phyloP scores from a whole-genome alignment of 92 coral and sea anemone species.

The Palythoa grandis region DNA sequence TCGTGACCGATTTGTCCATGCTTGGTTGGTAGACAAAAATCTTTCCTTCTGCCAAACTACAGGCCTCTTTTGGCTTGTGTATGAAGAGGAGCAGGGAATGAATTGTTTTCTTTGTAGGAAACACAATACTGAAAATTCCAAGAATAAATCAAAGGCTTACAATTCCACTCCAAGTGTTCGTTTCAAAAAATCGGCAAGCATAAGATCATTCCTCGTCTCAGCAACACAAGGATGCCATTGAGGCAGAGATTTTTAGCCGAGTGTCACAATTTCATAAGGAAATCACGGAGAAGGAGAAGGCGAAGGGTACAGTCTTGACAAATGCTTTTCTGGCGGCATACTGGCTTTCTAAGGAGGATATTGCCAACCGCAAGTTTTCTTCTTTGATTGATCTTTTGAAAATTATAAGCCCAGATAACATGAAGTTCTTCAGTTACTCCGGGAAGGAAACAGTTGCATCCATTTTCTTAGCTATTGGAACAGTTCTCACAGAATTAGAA shows the following conservation, averaged over 20 bases:
- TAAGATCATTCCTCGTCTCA: constrained; percentile 42
- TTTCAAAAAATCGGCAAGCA: constrained; percentile 41
- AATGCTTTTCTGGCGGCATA: constrained; percentile 61
- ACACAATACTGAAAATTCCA: constrained; percentile 44
- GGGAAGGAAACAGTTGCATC: constrained; percentile 56
- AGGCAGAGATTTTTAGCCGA: constrained; percentile 56
- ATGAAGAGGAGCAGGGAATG: constrained; percentile 59
- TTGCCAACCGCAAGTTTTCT: constrained; percentile 48
- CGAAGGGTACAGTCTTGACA: constrained; percentile 33
- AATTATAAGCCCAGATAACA: constrained; percentile 59
- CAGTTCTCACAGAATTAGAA: constrained; percentile 51
- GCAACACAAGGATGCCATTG: constrained; percentile 54
- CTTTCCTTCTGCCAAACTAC: constrained; percentile 60
- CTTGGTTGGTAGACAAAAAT: constrained; percentile 29
- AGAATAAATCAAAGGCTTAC: constrained; percentile 52
- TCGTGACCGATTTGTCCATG: background rate
- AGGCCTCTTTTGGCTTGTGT: constrained; percentile 53
- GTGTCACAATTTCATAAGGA: constrained; percentile 57
- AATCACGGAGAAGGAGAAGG: constrained; percentile 57
- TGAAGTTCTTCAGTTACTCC: constrained; percentile 51
- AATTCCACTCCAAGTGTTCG: constrained; percentile 49
- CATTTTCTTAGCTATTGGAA: constrained; percentile 56
- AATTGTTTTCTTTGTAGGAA: constrained; percentile 47
- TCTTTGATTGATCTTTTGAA: constrained; percentile 51
- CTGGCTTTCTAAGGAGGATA: constrained; percentile 60